Evolutionary conservation across 2,888 invertebrate genomes (phyloP), one percentile per base, ranked within the genome.

Genomic region (Vannuccia rotundouncinata): DNA sequence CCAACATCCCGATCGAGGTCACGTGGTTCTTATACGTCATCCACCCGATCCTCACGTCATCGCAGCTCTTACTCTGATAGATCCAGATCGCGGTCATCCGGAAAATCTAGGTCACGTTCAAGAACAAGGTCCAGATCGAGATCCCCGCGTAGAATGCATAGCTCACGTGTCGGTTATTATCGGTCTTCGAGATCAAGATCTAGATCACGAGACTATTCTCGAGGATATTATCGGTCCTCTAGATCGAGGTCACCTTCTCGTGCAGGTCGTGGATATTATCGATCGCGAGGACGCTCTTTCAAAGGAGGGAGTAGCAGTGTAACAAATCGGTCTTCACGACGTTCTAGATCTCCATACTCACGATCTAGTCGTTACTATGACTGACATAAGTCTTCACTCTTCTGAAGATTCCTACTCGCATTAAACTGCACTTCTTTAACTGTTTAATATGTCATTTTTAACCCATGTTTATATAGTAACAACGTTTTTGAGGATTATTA

Each of bases 341-440:
- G 66, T 17, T 66, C 66, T 5, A 5, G 66, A 2, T 66, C 66
- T 17, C 66, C 66, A 5, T 66, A 66, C 25, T 66, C 66, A 5
- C 66, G 66, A 5, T 66, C 66, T 27, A 66, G 66, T 66, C 66
- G 66, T 5, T 66, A 66, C 66, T 66, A 66, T 66, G 66, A 66
- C 22, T 66, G 66, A 45, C 17, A 5, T 45, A 45, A 17, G 17
- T 45, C 5, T 45, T 5, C 17, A 13, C 5, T 45, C 17, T 45
- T 45, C 10, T 45, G 45, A 45, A 13, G 10, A 17, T 5, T 45
- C 5, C 5, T 17, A 13, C 45, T 45, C 45, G 45, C 45, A 45
- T 17, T 17, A 13, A 45, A 45, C 45, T 13, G 45, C 45, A 13
- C 45, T 45, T 5, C 45, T 45, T 45, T 45, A 45, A 13, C 17